Base-by-base conservation (phyloP, 2,888 invertebrate species). In the Noctua fimbriata region DNA sequence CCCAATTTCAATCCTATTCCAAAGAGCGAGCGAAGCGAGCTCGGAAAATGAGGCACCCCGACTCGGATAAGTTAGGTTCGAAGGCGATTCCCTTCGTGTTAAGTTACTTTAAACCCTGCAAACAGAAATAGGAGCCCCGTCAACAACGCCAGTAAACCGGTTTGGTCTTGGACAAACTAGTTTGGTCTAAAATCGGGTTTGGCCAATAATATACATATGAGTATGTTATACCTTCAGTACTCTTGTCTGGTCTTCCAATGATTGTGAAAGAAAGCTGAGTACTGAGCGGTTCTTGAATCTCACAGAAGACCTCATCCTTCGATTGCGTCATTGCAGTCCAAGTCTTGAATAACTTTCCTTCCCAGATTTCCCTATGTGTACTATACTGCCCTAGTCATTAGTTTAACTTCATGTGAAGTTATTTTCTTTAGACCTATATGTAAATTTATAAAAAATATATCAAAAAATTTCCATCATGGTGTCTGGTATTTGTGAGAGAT, bases 141-240 rank as follows among this genome's bases (percentile, higher is more conserved):
- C 55, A 24, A 55, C 55, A 24, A 24, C 24, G 4, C 24, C 55
- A 12, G 55, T 24, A 55, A 55, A 3, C 55, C 55, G 55, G 24
- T 24, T 9, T 55, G 10, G 12, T 10, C 24, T 55, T 10, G 24
- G 24, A 55, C 55, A 24, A 41, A 41, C 41, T 41, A 41, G 55
- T n/a, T 12, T 12, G 55, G 55, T 3, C 55, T 58, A 4, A 24
- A 55, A 58, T n/a, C 12, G 1, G n/a, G n/a, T n/a, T 58, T n/a
- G 24, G 55, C 55, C 12, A 5, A 12, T 58, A n/a, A 58, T 4
- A 10, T 24, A n/a, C 18, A 24, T 14, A 47, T 9, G 12, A 28
- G 16, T 60, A 16, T 66, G n/a, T 47, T 14, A n/a, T 76, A 85
- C 87, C 87, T 84, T 76, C 66, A 55, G 65, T 28, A 49, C 2